Evolutionary conservation across 2,113 vertebrate genomes (phyloP).

Genomic region (Pangasianodon gigas): DNA sequence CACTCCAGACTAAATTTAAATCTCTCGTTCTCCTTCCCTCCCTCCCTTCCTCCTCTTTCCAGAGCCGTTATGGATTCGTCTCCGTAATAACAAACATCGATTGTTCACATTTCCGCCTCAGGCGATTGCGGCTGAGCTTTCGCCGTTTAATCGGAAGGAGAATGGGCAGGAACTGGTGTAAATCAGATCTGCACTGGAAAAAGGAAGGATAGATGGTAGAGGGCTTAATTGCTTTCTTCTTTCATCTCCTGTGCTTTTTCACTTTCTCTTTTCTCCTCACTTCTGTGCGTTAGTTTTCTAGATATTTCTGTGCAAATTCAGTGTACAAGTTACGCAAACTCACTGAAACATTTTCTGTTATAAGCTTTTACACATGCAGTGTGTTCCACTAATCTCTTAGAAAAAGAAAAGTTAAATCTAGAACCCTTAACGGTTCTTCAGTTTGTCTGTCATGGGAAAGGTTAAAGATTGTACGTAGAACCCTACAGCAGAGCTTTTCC

Average conservation of each 20-base stretch:
- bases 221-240: background rate
- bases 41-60: slow-evolving; percentile 7
- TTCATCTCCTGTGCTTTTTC: background rate
- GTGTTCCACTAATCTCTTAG: background rate
- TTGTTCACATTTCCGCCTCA: slow-evolving; percentile 15
- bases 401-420: background rate
- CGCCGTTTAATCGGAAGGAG: slow-evolving; percentile 22
- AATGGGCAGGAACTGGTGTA: slow-evolving; percentile 26
- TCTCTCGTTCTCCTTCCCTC: background rate
- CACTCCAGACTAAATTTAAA: background rate
- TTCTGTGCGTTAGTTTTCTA: background rate
- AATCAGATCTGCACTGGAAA: slow-evolving; percentile 27
- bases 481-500: background rate
- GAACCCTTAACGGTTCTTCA: background rate
- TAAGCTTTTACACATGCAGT: background rate
- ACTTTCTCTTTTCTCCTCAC: background rate
- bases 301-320: background rate
- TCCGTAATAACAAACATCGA: slow-evolving; percentile 27
- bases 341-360: too few species aligned
- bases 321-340: background rate
- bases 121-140: background rate
- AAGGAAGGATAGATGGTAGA: background rate
- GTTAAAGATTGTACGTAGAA: background rate
- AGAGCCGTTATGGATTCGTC: slow-evolving; percentile 25
- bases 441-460: background rate